Evolutionary conservation across 2,113 vertebrate genomes (phyloP), one percentile per base, ranked within the genome.

Genomic region (Jacana jacana): DNA sequence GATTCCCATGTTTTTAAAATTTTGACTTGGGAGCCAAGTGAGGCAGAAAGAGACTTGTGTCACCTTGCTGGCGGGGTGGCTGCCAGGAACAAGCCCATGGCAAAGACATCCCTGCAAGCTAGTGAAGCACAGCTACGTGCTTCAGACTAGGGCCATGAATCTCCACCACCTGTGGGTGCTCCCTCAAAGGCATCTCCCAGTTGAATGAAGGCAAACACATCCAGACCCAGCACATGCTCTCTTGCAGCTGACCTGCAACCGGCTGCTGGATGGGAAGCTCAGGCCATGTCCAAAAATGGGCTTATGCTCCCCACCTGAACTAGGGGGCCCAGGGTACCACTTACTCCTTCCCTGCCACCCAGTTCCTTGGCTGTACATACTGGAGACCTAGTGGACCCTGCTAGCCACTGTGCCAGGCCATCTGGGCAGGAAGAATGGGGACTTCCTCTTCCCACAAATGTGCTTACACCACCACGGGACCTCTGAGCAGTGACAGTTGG

Each of bases 291-390:
- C 35, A 40, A 57, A 88, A 90, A 48, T 0, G 9, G 28, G 40
- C 6, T 58, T 73, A 40, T 1, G 3, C 9, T 9, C 35, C 60
- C 57, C 35, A 13, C 5, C 35, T 16, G 52, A 49, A 13, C 39
- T 31, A n/a, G 18, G 28, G 11, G 19, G 18, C 9, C 39, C 13
- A 12, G 33, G 28, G 54, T 63, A 42, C 33, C 70, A 42, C 35
- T 20, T 39, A 14, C 30, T 90, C 35, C 33, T 46, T 63, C 25
- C 40, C 23, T 88, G 19, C 73, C 51, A 46, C 40, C 11, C 6
- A 4, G 17, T 20, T 84, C 49, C 44, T 61, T 49, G 42, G 31
- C 64, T 75, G 22, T 31, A 6, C 0, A 0, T n/a, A 20, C 37
- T 37, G 14, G 54, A 60, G 46, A 40, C 77, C 39, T 37, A 1